Percentiles rank a stretch among this genome's conserved stretches.
Conservation (phyloP, 2,797 vertebrate genomes). For the Phalanger gymnotis region DNA sequence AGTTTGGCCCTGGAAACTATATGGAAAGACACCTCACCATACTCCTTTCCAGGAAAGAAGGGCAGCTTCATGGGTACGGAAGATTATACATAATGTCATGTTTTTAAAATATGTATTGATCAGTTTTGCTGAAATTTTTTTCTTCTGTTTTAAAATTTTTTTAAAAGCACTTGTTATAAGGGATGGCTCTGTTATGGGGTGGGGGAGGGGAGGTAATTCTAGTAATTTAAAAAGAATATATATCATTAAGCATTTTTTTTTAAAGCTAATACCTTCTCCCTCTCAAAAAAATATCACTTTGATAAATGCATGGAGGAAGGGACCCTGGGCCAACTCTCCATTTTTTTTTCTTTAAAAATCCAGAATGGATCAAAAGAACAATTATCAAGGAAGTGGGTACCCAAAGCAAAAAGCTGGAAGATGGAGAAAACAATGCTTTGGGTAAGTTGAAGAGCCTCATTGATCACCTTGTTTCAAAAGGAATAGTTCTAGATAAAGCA, state of each 20-base stretch:
- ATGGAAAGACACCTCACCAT: neutral
- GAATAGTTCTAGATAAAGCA: slow-evolving; percentile 58
- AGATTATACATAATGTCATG: no score
- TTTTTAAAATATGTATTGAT: no score
- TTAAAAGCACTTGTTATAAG: neutral
- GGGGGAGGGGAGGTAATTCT: no score
- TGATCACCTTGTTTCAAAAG: slow-evolving; percentile 43
- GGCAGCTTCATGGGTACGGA: no score
- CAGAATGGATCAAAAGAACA: slow-evolving; percentile 80
- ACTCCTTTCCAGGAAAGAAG: neutral
- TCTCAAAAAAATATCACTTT: no score
- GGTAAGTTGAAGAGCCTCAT: slow-evolving; percentile 50
- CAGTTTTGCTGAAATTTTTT: neutral
- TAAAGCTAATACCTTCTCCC: no score
- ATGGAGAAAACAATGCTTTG: slow-evolving; percentile 55
- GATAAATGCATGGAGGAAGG: neutral
- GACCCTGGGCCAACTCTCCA: neutral
- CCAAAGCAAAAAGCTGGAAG: slow-evolving; percentile 74
- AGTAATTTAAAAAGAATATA: neutral
- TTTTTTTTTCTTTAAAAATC: slow-evolving; percentile 80
- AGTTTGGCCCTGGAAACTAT: neutral
- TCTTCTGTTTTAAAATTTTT: neutral
- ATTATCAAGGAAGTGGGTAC: slow-evolving; percentile 77
- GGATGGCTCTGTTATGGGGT: neutral
- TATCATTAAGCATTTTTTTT: neutral